Evolutionary conservation across 2,113 vertebrate species (phyloP).

Genomic region (Phaetusa simplex): DNA sequence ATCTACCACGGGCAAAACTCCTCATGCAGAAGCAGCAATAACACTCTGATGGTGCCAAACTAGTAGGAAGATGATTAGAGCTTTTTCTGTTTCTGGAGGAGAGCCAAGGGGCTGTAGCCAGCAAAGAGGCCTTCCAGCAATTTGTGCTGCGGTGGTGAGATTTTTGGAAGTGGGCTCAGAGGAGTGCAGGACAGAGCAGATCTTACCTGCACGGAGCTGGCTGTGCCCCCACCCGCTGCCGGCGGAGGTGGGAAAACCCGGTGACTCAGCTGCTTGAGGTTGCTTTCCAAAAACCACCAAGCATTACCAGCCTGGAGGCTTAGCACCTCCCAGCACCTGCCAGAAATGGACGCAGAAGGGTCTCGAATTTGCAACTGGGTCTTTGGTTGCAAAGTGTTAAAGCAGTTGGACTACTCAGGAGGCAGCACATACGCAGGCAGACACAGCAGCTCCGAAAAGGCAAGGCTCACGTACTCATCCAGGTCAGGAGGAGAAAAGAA

Average conservation of each 20-base stretch:
- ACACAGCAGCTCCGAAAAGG: neutral
- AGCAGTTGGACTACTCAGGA: neutral
- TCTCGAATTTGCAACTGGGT: neutral
- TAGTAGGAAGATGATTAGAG: slow-evolving; percentile 52
- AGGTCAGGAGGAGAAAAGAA: neutral
- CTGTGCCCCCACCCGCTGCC: neutral
- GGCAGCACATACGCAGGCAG: accelerated
- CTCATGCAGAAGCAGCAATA: slow-evolving; percentile 45
- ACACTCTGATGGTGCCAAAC: slow-evolving; percentile 14
- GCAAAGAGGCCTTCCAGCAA: slow-evolving; percentile 22
- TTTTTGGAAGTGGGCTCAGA: neutral
- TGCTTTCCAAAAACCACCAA: neutral
- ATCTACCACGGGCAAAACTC: neutral
- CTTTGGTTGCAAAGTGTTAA: neutral
- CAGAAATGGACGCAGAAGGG: accelerated
- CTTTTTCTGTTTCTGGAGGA: slow-evolving; percentile 28
- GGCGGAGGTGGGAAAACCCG: neutral
- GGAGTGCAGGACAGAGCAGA: neutral
- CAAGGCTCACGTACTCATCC: neutral
- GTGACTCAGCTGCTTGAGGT: neutral
- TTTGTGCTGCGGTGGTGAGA: neutral
- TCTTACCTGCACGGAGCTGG: neutral
- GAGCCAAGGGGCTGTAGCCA: slow-evolving; percentile 23
- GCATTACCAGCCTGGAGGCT: neutral
- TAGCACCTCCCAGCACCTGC: neutral